Evolutionary conservation across 2,888 invertebrate genomes (phyloP).

Genomic region (Agrotis puta): DNA sequence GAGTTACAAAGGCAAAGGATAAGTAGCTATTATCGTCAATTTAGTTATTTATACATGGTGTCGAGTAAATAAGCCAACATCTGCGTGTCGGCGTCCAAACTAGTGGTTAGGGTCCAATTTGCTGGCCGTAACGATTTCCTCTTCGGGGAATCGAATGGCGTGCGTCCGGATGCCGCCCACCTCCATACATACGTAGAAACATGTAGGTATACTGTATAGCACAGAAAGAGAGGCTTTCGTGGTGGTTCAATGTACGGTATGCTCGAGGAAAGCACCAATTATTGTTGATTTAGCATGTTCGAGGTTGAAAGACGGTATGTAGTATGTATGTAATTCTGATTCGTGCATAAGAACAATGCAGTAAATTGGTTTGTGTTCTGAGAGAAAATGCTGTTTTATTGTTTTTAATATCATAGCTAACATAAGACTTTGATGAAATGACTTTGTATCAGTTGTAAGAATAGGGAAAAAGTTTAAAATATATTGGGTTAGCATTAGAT

Average conservation of each 20-base stretch:
- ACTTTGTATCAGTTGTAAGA: neutral
- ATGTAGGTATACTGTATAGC: constrained; percentile 42
- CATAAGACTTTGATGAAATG: neutral
- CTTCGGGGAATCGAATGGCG: constrained; percentile 90
- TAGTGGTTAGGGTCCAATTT: constrained; percentile 90
- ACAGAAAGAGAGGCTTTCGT: constrained; percentile 49
- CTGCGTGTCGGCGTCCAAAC: constrained; percentile 84
- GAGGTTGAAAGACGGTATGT: constrained; percentile 14
- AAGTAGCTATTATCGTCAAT: constrained; percentile 73
- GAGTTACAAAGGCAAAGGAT: constrained; percentile 60
- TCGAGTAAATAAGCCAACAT: constrained; percentile 78
- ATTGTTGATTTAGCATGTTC: constrained; percentile 49
- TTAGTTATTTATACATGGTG: constrained; percentile 72
- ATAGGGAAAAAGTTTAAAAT: too few relatives aligned
- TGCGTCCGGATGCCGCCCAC: constrained; percentile 87
- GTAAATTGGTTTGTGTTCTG: constrained; percentile 12
- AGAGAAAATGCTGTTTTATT: neutral
- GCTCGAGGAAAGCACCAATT: constrained; percentile 62
- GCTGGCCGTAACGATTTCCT: constrained; percentile 90
- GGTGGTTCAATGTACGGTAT: constrained; percentile 59
- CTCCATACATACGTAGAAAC: constrained; percentile 63
- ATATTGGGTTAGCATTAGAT: too few relatives aligned
- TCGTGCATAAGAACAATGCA: constrained; percentile 16
- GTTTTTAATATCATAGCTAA: too few relatives aligned
- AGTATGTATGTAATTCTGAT: constrained; percentile 15